Percentiles rank a stretch among this genome's conserved stretches.
Conservation (phyloP, 2,888 invertebrate genomes). For the Tortricodes alternella region DNA sequence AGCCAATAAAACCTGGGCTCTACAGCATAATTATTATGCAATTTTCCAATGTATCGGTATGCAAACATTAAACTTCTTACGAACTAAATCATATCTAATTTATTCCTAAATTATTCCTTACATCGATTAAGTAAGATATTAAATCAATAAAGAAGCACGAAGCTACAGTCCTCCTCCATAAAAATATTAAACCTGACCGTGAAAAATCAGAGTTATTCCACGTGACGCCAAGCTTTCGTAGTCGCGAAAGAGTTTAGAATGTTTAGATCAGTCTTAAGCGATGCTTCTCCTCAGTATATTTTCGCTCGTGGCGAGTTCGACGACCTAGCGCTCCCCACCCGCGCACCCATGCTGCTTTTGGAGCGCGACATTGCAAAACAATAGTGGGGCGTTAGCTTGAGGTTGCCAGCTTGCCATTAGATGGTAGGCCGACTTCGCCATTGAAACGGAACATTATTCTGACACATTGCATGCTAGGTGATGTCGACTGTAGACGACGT, state of each 20-base stretch:
- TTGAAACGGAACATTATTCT: conserved; percentile 24
- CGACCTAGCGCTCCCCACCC: conserved; percentile 63
- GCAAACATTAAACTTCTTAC: too few relatives aligned
- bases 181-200: conserved; percentile 23
- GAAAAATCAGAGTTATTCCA: conserved; percentile 19
- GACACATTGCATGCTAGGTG: not conserved
- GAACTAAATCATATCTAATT: too few relatives aligned
- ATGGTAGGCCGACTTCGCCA: conserved; percentile 24
- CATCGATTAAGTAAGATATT: too few relatives aligned
- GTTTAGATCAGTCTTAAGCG: conserved; percentile 36
- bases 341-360: conserved; percentile 63
- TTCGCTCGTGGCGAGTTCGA: conserved; percentile 60
- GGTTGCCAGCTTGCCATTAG: conserved; percentile 27
- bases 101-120: too few relatives aligned
- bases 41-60: too few relatives aligned
- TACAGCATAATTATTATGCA: too few relatives aligned
- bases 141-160: too few relatives aligned
- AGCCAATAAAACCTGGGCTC: too few relatives aligned
- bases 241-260: conserved; percentile 28
- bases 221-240: conserved; percentile 14
- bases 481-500: not conserved
- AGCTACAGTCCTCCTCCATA: too few relatives aligned
- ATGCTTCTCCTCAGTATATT: conserved; percentile 52
- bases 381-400: conserved; percentile 43
- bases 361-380: conserved; percentile 71